Evolutionary conservation across 1,140 invertebrate species (phyloP), one percentile per base, ranked within the genome.

Genomic region (Cryptotermes secundus): DNA sequence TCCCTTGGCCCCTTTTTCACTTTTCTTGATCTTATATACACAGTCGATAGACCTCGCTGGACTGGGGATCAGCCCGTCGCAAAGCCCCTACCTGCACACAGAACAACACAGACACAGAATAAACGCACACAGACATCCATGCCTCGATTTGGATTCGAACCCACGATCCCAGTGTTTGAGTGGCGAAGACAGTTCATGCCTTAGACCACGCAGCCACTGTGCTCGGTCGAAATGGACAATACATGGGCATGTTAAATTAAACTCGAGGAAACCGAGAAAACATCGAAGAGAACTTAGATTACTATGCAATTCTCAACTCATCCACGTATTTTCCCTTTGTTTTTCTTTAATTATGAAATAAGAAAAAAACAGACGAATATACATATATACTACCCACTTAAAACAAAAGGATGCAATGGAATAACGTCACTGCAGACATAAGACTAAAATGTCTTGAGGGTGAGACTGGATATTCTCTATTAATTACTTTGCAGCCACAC

Each of bases 241-340:
- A 7, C 6, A 72, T 31, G 26, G 7, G 14, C n/a, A 72, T 10
- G n/a, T 7, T 31, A 72, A 31, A n/a, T 72, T 31, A 72, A 72
- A 72, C n/a, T n/a, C 14, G 59, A 31, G n/a, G 59, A 72, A 72
- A 12, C 9, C n/a, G 4, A 6, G 14, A 6, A 72, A 72, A 72
- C n/a, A 2, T 72, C 9, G 1, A 31, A 31, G 59, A 31, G 14
- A 3, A 49, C 3, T 49, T 19, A 49, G 14, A 49, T 31, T 31
- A 72, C 31, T 72, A 31, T 14, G 59, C 59, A 72, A n/a, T 31
- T 14, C 59, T 31, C n/a, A 72, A 31, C n/a, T 72, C 59, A 16
- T 72, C 59, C 59, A 72, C 59, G 59, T 72, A 72, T 72, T 72
- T 72, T 31, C n/a, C n/a, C 26, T 72, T n/a, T 72, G 59, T 72